These are phyloP conservation scores for Corythaeola cristata DNA, from an alignment of 2,113 vertebrate genomes.

Conservation along the genomic window DNA sequence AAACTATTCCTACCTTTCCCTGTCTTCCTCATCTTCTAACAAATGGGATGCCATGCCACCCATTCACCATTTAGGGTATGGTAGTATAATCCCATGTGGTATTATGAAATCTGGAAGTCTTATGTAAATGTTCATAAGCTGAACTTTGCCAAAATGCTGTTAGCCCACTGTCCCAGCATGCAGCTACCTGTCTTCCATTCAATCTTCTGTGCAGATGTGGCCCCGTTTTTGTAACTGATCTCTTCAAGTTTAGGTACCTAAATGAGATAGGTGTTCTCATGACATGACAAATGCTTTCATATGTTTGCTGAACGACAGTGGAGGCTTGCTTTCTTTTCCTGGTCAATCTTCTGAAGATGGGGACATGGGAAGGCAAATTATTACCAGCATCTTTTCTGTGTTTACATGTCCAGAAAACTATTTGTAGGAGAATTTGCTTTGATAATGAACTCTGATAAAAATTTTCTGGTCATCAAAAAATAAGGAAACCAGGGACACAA, in stretches of 20 bases:
- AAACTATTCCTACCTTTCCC: not conserved
- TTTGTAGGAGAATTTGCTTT: not conserved
- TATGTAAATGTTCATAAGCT: not conserved
- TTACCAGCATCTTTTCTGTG: not conserved
- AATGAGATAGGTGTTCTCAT: not conserved
- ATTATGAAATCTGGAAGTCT: not conserved
- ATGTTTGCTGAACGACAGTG: not conserved
- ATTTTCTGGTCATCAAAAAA: not conserved
- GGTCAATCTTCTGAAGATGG: not conserved
- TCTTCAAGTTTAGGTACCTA: not conserved
- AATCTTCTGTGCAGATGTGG: not conserved
- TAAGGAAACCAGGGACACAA: not conserved
- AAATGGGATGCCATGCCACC: not conserved
- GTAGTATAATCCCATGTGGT: not conserved
- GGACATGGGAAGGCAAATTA: not conserved
- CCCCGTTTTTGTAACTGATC: not conserved
- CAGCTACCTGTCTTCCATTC: not conserved
- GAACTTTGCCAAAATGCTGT: not conserved
- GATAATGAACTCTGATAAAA: not conserved
- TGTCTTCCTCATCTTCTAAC: not conserved
- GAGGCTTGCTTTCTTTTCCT: not conserved
- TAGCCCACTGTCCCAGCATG: not conserved
- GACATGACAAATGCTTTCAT: not conserved
- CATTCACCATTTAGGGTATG: not conserved
- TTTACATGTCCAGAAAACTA: not conserved